Base-by-base conservation (phyloP, 1,140 invertebrate genomes). In the Cydia strobilella region DNA sequence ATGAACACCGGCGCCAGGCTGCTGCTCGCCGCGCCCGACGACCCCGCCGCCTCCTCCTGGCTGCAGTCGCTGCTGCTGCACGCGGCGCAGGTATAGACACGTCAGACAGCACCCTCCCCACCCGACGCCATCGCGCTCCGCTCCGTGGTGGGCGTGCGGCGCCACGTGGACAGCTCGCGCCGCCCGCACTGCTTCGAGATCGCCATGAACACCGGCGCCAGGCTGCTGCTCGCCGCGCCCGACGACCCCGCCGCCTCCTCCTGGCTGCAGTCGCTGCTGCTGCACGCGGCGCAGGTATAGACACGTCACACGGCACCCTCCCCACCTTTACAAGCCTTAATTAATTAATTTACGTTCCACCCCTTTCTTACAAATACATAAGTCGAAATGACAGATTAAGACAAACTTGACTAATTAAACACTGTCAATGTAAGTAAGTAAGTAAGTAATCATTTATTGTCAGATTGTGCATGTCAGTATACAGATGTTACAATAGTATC, bases 101-200 rank as follows among this genome's bases (percentile, higher is more conserved):
- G 39, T 42, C 39, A 10, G 7, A 42, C 27, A 3, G 2, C 27
- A 27, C 27, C 27, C 27, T 27, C 27, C 27, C 63, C 92, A 97
- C 27, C 96, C 97, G 2, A n/a, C n/a, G n/a, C n/a, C n/a, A n/a
- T n/a, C n/a, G n/a, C n/a, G n/a, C n/a, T n/a, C n/a, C n/a, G n/a
- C n/a, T n/a, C n/a, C n/a, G n/a, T n/a, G n/a, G n/a, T n/a, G n/a
- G n/a, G n/a, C n/a, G n/a, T n/a, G n/a, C n/a, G n/a, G n/a, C n/a
- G n/a, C n/a, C n/a, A n/a, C n/a, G n/a, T n/a, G n/a, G n/a, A n/a
- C n/a, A n/a, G n/a, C n/a, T n/a, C n/a, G n/a, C n/a, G n/a, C n/a
- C 92, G 97, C 27, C 96, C 97, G 2, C 96, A 98, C 87, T 97
- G 96, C 72, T 97, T 98, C 86, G 97, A 98, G 86, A 95, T 98